Evolutionary conservation across 2,888 invertebrate genomes (phyloP), one percentile per base, ranked within the genome.

Genomic region (Drosophila formosana): DNA sequence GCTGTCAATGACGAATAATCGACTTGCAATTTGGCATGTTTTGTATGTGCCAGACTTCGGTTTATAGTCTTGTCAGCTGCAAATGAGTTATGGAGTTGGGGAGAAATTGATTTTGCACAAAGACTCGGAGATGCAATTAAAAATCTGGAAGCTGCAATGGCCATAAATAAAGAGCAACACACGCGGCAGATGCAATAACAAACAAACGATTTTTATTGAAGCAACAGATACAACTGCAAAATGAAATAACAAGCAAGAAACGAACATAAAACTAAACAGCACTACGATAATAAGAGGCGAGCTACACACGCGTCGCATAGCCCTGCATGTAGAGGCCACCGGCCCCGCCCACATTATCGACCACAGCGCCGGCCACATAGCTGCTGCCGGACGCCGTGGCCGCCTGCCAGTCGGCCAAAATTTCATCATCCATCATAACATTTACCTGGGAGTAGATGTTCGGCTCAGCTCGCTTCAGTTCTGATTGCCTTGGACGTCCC

Each of bases 381-480:
- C 89, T 89, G 58, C 57, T 75, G 39, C 83, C 83, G 32, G 81
- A 60, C 43, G 62, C 72, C 49, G 82, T 76, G 72, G 83, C 83
- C 78, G 78, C 53, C 68, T 78, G 88, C 72, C 72, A 67, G 72
- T 88, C 86, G 61, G 89, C 89, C 57, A 85, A 83, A 72, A 84
- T 86, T 52, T 89, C 89, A 79, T 87, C 86, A 75, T 92, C 90
- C 82, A 89, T 88, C 85, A 91, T 90, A 83, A 91, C 89, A 88
- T 89, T 92, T 92, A 92, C 92, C 92, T 93, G 93, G 71, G 92
- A 92, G 80, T 92, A 93, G 79, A 93, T 93, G 69, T 92, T 92
- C 64, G 93, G 92, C 77, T 93, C 93, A 63, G 90, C 90, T 26
- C 92, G 91, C 78, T 92, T 92, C 68, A 90, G 73, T 58, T 93